A percentile compares a stretch with the other conserved stretches of the same genome.
Conservation (phyloP, 2,113 vertebrate genomes). For the Bombycilla garrulus region DNA sequence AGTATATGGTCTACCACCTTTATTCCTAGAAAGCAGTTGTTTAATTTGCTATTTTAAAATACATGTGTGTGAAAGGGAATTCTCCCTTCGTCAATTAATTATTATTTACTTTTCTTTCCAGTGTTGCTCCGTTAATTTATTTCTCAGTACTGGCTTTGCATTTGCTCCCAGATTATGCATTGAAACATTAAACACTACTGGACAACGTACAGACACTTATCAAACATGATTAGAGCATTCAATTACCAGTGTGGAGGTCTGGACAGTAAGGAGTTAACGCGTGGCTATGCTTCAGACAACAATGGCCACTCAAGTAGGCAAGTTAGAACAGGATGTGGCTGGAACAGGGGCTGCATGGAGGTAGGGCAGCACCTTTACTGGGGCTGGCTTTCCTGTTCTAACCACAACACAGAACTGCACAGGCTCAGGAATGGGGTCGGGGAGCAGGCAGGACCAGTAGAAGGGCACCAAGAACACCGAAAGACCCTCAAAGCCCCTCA, state of each 20-base stretch:
- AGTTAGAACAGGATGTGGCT: neutral
- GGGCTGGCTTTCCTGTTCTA: neutral
- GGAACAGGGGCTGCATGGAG: neutral
- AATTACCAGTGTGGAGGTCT: neutral
- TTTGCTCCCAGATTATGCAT: neutral
- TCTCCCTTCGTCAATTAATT: neutral
- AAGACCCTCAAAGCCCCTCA: neutral
- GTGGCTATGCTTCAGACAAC: neutral
- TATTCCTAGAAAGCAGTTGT: neutral
- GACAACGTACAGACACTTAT: neutral
- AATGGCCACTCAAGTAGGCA: neutral
- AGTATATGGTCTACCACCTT: neutral
- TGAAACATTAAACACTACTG: neutral
- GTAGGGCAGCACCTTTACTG: neutral
- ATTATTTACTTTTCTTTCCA: neutral
- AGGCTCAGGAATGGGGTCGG: rapidly evolving
- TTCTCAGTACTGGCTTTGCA: neutral
- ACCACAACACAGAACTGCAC: neutral
- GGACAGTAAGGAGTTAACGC: neutral
- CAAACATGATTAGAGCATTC: neutral
- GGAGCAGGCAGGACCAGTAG: neutral
- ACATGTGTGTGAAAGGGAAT: neutral
- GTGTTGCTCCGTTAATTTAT: neutral
- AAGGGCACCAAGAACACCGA: neutral
- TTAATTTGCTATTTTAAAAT: neutral